Evolutionary conservation across 2,888 invertebrate species (phyloP).

Genomic region (Cheilosia impressa): DNA sequence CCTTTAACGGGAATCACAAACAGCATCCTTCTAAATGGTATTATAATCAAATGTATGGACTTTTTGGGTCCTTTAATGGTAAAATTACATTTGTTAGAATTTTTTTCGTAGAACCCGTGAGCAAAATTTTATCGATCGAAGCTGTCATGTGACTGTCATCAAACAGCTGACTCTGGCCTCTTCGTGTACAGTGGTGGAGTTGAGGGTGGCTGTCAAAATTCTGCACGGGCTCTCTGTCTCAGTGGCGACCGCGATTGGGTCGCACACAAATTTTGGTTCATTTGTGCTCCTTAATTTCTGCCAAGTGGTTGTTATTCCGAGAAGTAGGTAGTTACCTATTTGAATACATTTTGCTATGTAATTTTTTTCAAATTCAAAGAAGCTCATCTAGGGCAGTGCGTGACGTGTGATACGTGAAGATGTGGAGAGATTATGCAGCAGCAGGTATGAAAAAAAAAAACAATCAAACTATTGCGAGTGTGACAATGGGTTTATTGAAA

Average conservation of each 20-base stretch:
- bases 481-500: conserved; percentile 44
- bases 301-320: conserved; percentile 38
- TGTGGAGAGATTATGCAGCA: conserved; percentile 21
- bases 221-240: conserved; percentile 22
- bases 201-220: conserved; percentile 48
- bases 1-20: background rate
- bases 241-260: conserved; percentile 7
- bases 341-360: conserved; percentile 8
- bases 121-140: conserved; percentile 82
- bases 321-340: background rate
- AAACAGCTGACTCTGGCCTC: conserved; percentile 82
- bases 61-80: conserved; percentile 43
- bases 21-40: background rate
- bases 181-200: conserved; percentile 2
- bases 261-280: background rate
- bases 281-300: conserved; percentile 41
- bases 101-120: conserved; percentile 80
- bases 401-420: background rate
- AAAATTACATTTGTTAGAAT: conserved; percentile 67
- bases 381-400: background rate
- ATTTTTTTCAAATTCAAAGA: background rate
- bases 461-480: conserved; percentile 28
- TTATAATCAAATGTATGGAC: background rate
- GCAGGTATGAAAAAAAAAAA: conserved; percentile 24
- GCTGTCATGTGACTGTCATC: conserved; percentile 84